Evolutionary conservation across 2,797 vertebrate species (phyloP), one percentile per base, ranked within the genome.

Genomic region (Rousettus madagascariensis): DNA sequence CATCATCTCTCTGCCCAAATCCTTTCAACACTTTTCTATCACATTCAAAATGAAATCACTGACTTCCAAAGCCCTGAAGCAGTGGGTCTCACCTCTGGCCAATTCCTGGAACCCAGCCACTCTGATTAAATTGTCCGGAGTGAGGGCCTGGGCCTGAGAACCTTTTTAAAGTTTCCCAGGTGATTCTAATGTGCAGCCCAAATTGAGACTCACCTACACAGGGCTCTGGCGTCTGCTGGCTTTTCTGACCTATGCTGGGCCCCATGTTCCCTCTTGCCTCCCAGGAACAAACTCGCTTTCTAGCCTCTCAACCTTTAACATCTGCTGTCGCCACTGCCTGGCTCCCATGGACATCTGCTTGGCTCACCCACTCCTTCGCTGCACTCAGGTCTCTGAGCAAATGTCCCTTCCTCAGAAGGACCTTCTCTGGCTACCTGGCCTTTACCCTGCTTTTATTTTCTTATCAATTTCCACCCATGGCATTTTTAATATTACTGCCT

Each of bases 381-480:
- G 65, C 4, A 30, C 10, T 20, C 19, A 22, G 10, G 41, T n/a
- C 28, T 83, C 51, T 53, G 22, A 43, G 6, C 24, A 46, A 51
- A 59, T 5, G 16, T 30, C 46, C 24, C 41, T 77, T 61, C 53
- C 74, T 59, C 77, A 75, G 28, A n/a, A 74, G 28, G 59, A 78
- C 65, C 38, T 36, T 55, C 80, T 66, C 46, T 28, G 83, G 63
- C 63, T 59, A 46, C 46, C 4, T 0, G 26, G 26, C 57, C 53
- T 30, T 41, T 53, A 9, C 4, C 36, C 8, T 16, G 24, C 46
- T 57, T 71, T 41, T 85, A 33, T 84, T 38, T 59, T 41, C 36
- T 17, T 19, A 65, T 12, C 20, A n/a, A 24, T 33, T 0, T 46
- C 5, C 30, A 33, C 6, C 22, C 53, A 1, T 0, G 43, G 22